Percentiles rank a stretch among this genome's conserved stretches.
Evolutionary conservation across 2,888 invertebrate species (phyloP).

Genomic region (Troides helena): DNA sequence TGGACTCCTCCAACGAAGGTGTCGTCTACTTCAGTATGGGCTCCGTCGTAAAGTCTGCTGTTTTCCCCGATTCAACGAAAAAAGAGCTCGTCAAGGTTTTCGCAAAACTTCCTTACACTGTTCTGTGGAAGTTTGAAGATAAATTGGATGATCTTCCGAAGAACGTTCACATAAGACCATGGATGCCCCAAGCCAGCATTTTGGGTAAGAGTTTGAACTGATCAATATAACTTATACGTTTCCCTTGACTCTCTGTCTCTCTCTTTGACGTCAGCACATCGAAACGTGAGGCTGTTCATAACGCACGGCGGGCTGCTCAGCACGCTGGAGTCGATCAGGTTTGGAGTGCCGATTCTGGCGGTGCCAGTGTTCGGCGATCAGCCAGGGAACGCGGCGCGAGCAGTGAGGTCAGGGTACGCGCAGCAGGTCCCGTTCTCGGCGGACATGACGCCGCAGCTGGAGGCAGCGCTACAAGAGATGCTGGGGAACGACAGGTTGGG

Average conservation of each 20-base stretch:
- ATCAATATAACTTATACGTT: too few relatives aligned
- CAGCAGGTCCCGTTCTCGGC: slow-evolving; percentile 40
- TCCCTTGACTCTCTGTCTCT: too few relatives aligned
- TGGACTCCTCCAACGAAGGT: slow-evolving; percentile 53
- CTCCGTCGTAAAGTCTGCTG: slow-evolving; percentile 47
- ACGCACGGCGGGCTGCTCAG: slow-evolving; percentile 51
- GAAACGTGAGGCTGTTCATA: slow-evolving; percentile 47
- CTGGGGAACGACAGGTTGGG: slow-evolving; percentile 46
- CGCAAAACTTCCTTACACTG: slow-evolving; percentile 52
- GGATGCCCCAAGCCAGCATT: slow-evolving; percentile 78
- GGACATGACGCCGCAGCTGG: slow-evolving; percentile 43
- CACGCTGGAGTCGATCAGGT: slow-evolving; percentile 42
- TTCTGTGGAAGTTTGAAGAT: slow-evolving; percentile 77
- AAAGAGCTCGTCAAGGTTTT: slow-evolving; percentile 44
- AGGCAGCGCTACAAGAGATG: slow-evolving; percentile 44
- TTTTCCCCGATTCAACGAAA: slow-evolving; percentile 40
- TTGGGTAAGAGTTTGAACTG: slow-evolving; percentile 52
- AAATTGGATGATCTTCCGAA: slow-evolving; percentile 54
- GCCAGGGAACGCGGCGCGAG: slow-evolving; percentile 49
- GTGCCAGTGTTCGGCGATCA: slow-evolving; percentile 63
- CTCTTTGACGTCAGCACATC: slow-evolving; percentile 41
- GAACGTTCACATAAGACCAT: slow-evolving; percentile 67
- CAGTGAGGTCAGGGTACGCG: slow-evolving; percentile 45
- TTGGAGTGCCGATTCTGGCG: slow-evolving; percentile 56
- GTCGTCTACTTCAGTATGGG: slow-evolving; percentile 69